phyloP scores from a whole-genome alignment of 2,113 vertebrate genomes.

The Geococcyx californianus region DNA sequence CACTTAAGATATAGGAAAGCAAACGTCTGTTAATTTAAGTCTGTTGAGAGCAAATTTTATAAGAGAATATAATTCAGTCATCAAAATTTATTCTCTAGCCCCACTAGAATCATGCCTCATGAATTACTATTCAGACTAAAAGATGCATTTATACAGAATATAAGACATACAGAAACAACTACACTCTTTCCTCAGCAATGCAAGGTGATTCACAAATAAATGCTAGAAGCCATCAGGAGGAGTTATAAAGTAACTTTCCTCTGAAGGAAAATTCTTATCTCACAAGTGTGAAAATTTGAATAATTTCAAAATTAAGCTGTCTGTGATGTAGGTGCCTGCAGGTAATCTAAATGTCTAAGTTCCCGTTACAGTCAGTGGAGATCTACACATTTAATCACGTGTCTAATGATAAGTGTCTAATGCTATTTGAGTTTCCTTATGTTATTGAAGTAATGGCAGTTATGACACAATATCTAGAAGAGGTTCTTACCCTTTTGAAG shows the following conservation, averaged over 20 bases:
- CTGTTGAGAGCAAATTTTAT: background rate
- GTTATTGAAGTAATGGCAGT: background rate
- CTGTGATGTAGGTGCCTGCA: background rate
- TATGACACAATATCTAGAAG: background rate
- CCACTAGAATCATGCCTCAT: background rate
- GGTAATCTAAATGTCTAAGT: background rate
- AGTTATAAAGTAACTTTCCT: background rate
- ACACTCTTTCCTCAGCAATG: background rate
- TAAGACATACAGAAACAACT: background rate
- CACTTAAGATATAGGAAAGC: background rate
- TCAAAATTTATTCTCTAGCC: background rate
- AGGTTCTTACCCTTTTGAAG: background rate
- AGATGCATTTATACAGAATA: background rate
- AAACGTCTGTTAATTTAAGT: background rate
- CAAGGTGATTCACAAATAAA: background rate
- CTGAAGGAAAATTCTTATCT: background rate
- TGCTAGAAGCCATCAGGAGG: background rate
- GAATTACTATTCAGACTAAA: background rate
- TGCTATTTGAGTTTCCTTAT: background rate
- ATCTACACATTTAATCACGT: background rate
- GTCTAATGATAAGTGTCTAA: background rate
- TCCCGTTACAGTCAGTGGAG: background rate
- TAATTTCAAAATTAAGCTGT: background rate
- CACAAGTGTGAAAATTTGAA: background rate
- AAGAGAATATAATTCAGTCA: background rate